Evolutionary conservation across 2,888 invertebrate genomes (phyloP).

Genomic region (Platycheirus rosarum): DNA sequence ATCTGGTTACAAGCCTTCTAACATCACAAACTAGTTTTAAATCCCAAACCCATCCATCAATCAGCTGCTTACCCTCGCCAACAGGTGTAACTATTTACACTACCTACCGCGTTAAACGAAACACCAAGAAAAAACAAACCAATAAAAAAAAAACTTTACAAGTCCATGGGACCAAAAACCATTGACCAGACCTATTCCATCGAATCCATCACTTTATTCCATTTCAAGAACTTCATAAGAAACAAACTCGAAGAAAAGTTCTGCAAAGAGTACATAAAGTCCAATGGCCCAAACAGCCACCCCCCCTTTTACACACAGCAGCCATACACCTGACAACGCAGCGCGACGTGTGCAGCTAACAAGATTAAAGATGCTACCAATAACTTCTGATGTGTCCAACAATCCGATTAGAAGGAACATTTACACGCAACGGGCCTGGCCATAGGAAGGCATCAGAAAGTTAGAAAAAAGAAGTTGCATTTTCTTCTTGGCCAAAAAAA

Average conservation of each 20-base stretch:
- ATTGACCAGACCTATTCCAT: slow-evolving; percentile 21
- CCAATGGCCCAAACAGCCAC: slow-evolving; percentile 16
- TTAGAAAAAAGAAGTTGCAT: background rate
- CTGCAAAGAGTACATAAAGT: slow-evolving; percentile 9
- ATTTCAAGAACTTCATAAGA: slow-evolving; percentile 62
- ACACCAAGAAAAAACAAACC: background rate
- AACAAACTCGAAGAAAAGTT: slow-evolving; percentile 14
- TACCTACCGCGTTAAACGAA: background rate
- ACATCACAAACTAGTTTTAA: slow-evolving; percentile 21
- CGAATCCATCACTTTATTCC: slow-evolving; percentile 35
- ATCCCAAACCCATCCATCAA: slow-evolving; percentile 30
- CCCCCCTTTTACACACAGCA: background rate
- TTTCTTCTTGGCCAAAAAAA: no score
- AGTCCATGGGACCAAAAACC: background rate
- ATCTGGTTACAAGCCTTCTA: slow-evolving; percentile 11
- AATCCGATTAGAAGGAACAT: slow-evolving; percentile 61
- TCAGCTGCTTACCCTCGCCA: slow-evolving; percentile 18
- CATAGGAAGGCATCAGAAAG: background rate
- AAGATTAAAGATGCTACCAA: slow-evolving; percentile 67
- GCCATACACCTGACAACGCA: slow-evolving; percentile 30
- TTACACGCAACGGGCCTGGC: slow-evolving; percentile 6
- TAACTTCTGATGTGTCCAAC: slow-evolving; percentile 40
- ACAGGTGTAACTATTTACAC: slow-evolving; percentile 34
- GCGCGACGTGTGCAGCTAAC: slow-evolving; percentile 37
- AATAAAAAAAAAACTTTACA: no score